phyloP scores from a whole-genome alignment of 2,797 vertebrate species.

The Hylomyscus alleni region DNA sequence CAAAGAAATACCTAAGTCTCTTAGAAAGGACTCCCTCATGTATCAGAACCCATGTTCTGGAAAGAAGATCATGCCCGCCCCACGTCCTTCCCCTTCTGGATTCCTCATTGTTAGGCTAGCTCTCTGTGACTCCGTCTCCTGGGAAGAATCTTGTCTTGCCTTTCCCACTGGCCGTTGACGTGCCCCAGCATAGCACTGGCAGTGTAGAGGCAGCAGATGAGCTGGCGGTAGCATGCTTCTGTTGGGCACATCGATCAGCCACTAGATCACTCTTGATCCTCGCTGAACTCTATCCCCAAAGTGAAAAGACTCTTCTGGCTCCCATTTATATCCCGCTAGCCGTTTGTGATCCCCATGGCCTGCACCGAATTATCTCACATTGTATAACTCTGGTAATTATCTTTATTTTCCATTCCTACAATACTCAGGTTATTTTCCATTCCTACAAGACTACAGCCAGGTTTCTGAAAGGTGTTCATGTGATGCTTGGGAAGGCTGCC shows the following conservation, averaged over 20 bases:
- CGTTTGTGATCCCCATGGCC: not conserved
- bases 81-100: not conserved
- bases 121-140: too few species aligned
- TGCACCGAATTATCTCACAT: not conserved
- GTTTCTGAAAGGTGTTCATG: not conserved
- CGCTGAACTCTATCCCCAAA: not conserved
- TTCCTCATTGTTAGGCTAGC: not conserved
- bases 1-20: not conserved
- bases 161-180: not conserved
- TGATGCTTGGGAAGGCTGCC: not conserved
- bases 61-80: not conserved
- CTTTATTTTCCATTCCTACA: constrained; percentile 14
- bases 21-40: not conserved
- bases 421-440: too few species aligned
- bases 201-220: not conserved
- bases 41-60: not conserved
- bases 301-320: not conserved
- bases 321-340: not conserved
- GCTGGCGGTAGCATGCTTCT: rapidly evolving
- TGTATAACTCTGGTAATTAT: not conserved
- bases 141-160: not conserved
- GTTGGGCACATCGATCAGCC: too few species aligned
- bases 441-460: too few species aligned
- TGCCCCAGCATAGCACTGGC: not conserved
- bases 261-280: not conserved